phyloP scores from a whole-genome alignment of 2,888 invertebrate species.

The Monochamus alternatus region DNA sequence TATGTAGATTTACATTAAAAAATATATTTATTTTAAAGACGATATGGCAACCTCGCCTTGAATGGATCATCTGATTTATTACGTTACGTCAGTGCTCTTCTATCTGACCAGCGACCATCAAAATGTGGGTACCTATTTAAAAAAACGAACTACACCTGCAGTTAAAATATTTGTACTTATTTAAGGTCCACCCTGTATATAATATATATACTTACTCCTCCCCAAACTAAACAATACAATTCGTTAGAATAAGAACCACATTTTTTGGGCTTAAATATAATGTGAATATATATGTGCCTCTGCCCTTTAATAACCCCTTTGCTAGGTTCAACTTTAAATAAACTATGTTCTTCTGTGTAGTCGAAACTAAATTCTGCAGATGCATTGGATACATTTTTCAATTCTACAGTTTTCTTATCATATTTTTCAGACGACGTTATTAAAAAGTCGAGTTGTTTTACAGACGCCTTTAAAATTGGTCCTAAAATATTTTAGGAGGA shows the following conservation, averaged over 20 bases:
- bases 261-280: constrained; percentile 63
- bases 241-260: constrained; percentile 63
- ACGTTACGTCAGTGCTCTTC: too few species aligned
- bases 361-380: constrained; percentile 67
- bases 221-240: constrained; percentile 65
- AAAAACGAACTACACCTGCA: too few species aligned
- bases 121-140: too few species aligned
- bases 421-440: constrained; percentile 35
- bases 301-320: constrained; percentile 63
- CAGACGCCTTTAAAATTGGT: constrained; percentile 49
- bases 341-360: constrained; percentile 58
- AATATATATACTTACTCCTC: constrained; percentile 64
- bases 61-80: too few species aligned
- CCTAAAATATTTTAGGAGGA: constrained; percentile 40
- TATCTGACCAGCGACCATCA: too few species aligned
- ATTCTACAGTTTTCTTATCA: constrained; percentile 60
- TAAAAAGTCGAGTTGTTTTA: constrained; percentile 49
- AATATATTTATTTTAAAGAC: too few species aligned
- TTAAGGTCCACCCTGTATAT: too few species aligned
- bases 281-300: constrained; percentile 60
- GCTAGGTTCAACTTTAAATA: constrained; percentile 64
- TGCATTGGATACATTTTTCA: constrained; percentile 64
- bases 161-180: too few species aligned
- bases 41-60: too few species aligned
- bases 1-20: too few species aligned